Evolutionary conservation across 2,113 vertebrate genomes (phyloP).

Genomic region (Harpagus bidentatus): DNA sequence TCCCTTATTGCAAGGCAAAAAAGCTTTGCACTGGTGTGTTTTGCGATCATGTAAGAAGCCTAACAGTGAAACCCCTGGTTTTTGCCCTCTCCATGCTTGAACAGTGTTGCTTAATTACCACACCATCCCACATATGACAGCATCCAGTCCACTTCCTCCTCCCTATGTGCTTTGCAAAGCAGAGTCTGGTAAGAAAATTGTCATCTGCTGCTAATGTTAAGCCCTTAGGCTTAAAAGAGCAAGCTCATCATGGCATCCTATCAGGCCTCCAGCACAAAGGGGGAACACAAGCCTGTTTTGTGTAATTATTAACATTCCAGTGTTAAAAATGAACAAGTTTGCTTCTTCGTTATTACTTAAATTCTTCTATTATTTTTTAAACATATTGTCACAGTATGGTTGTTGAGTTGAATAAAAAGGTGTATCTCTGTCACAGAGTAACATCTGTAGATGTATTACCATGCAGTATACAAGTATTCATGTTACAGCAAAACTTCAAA

Average conservation of each 20-base stretch:
- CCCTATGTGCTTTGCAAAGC: constrained; percentile 16
- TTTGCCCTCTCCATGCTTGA: constrained; percentile 1
- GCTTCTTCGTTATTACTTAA: constrained; percentile 12
- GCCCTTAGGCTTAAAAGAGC: constrained; percentile 45
- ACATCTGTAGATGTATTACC: not conserved
- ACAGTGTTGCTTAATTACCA: constrained; percentile 32
- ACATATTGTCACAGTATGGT: not conserved
- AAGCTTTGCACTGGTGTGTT: constrained; percentile 22
- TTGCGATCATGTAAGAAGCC: not conserved
- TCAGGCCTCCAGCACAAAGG: constrained; percentile 15
- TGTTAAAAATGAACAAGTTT: not conserved
- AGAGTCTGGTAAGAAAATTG: constrained; percentile 22
- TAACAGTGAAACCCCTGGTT: not conserved
- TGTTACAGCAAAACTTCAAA: not conserved
- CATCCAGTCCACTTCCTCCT: not conserved
- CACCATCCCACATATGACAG: not conserved
- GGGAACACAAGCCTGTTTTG: constrained; percentile 9
- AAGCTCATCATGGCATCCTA: constrained; percentile 40
- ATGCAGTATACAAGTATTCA: not conserved
- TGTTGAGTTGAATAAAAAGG: not conserved
- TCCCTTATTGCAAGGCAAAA: constrained; percentile 44
- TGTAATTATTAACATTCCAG: constrained; percentile 21
- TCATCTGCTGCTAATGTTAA: constrained; percentile 55
- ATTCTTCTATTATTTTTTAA: constrained; percentile 10
- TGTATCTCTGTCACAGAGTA: not conserved